Evolutionary conservation across 2,797 vertebrate species (phyloP).

Genomic region (Hydrocynus forskahlii): DNA sequence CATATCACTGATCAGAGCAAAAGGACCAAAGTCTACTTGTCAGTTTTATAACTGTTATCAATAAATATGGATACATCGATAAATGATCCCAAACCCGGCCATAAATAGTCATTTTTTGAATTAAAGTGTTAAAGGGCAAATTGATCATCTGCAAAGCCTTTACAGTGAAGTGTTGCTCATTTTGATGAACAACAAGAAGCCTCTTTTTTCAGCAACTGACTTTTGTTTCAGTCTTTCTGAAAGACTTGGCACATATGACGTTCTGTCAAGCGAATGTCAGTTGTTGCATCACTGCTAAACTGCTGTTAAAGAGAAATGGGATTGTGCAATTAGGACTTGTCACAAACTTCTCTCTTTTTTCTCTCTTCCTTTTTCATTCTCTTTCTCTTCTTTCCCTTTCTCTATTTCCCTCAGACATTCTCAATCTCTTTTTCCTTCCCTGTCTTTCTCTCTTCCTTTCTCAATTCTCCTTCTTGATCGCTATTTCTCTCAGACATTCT

Average conservation of each 20-base stretch:
- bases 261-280: neutral
- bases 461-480: constrained; percentile 10
- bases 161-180: neutral
- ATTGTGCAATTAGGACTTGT: constrained; percentile 36
- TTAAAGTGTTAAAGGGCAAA: neutral
- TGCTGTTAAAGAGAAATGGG: constrained; percentile 7
- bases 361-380: neutral
- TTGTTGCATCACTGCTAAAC: constrained; percentile 41
- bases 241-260: constrained; percentile 4
- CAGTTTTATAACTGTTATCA: no score
- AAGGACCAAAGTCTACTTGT: no score
- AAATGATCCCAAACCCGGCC: neutral
- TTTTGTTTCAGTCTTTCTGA: constrained; percentile 55
- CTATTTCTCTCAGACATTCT: neutral
- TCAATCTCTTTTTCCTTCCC: neutral
- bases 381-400: constrained; percentile 6
- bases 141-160: neutral
- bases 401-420: neutral
- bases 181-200: constrained; percentile 45
- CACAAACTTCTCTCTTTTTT: constrained; percentile 1
- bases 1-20: no score
- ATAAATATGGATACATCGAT: no score
- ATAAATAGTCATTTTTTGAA: neutral
- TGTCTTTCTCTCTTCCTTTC: constrained; percentile 15
- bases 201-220: constrained; percentile 55